These are phyloP conservation scores for Pogonomyrmex californicus DNA, from an alignment of 1,140 invertebrate species.

Conservation along the genomic window DNA sequence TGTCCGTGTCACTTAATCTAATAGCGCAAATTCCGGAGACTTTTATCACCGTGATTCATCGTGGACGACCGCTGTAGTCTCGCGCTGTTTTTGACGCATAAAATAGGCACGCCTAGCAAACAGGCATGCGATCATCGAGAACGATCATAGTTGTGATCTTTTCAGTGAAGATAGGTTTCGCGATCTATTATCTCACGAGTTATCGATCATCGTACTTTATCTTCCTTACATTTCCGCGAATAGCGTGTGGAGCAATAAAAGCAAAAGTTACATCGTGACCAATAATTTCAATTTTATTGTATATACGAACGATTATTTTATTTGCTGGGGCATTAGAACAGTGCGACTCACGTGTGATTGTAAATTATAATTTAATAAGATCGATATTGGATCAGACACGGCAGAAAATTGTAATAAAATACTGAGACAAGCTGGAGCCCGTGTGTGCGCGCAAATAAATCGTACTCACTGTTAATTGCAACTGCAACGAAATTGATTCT, in stretches of 20 bases:
- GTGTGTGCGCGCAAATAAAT: slow-evolving; percentile 36
- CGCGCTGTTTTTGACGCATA: slow-evolving; percentile 61
- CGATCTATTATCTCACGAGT: neutral
- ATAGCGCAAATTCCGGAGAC: slow-evolving; percentile 60
- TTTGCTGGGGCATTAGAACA: neutral
- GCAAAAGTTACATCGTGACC: neutral
- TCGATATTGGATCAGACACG: slow-evolving; percentile 35
- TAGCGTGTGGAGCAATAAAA: neutral
- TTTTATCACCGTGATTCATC: slow-evolving; percentile 78
- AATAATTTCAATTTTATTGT: slow-evolving; percentile 35
- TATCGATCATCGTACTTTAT: slow-evolving; percentile 16
- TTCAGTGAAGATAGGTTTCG: neutral
- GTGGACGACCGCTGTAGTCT: slow-evolving; percentile 43
- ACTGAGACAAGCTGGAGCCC: slow-evolving; percentile 4
- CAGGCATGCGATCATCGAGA: neutral
- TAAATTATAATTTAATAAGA: slow-evolving; percentile 57
- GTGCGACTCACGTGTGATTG: neutral
- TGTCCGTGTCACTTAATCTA: slow-evolving; percentile 54
- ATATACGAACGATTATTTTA: neutral
- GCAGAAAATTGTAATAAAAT: slow-evolving; percentile 40
- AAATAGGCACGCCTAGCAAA: slow-evolving; percentile 42
- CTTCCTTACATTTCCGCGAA: neutral
- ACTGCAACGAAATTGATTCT: slow-evolving; percentile 54
- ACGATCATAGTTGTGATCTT: neutral
- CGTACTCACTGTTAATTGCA: slow-evolving; percentile 39